Evolutionary conservation across 2,888 invertebrate genomes (phyloP), one percentile per base, ranked within the genome.

Genomic region (Cremastobaeus sp.): DNA sequence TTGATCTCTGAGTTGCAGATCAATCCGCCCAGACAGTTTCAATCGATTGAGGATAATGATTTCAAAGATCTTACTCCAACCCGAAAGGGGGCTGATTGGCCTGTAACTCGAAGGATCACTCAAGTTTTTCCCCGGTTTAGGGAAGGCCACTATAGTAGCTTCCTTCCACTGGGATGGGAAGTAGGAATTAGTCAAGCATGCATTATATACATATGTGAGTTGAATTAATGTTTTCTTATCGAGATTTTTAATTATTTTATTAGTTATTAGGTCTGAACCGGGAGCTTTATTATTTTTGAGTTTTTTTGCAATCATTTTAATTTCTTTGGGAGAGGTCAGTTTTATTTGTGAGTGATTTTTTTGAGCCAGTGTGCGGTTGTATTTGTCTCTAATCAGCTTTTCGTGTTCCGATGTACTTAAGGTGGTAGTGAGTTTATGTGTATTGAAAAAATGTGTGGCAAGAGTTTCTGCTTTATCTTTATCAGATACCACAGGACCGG

Each of bases 11-110:
- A 71, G 50, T 69, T 69, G 21, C 0, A 47, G 17, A 45, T 77
- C 64, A 74, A 45, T n/a, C 1, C 34, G 37, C n/a, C 74, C 52
- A 11, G 52, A 39, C 0, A 11, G 2, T 39, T 74, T 62, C 4
- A 82, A 32, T 43, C 75, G 39, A 3, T 69, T 66, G 1, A 74
- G 21, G 6, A 79, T 48, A 1, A 79, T 47, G n/a, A 64, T 72
- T 68, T 81, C 80, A 0, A 78, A 50, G 0, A 79, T 11, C 68
- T 81, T 81, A 41, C 77, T 66, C 4, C 78, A 20, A 4, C 70
- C 70, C 1, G 37, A 9, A 0, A 69, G 28, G 0, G 64, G 43
- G 17, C 65, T 74, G 0, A 74, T 70, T 1, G 70, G 66, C 11
- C 70, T 30, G 28, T 74, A 70, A 21, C 25, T 74, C 25, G 14